Evolutionary conservation across 2,888 invertebrate species (phyloP), one percentile per base, ranked within the genome.

Genomic region (Pollenia amentaria): DNA sequence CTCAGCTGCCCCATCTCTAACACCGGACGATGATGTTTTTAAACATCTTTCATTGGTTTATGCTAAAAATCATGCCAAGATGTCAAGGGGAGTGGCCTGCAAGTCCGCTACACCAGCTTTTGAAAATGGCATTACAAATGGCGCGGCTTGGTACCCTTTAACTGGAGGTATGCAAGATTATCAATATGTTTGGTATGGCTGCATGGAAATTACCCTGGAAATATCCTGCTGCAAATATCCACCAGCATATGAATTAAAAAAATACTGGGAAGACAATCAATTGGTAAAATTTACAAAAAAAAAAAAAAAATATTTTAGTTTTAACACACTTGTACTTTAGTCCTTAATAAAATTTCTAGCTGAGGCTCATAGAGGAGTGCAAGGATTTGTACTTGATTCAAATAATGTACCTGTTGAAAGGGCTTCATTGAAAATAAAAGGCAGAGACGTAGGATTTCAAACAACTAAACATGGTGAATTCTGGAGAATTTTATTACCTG

Each of bases 201-300:
- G 98, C 92, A 97, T 99, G 97, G 98, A 98, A 93, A 95, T 98
- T n/a, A 98, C 98, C 0, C 93, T 99, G 62, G 98, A 99, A 93
- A 95, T 99, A 79, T 97, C 98, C 0, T 99, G 99, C 93, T 99
- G 98, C 94, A 99, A 98, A 94, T 98, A 96, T 93, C 99, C 99
- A 3, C 96, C 96, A 0, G 96, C 96, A 0, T 95, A 95, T 84
- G 96, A 97, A 91, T 94, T 99, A 65, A 95, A 95, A 29, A 95
- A 96, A 89, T 97, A 97, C 92, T 99, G 98, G 98, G 95, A 96
- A 88, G 97, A 98, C 89, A 98, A 99, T 94, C 96, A 96, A 93
- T 95, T 96, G 94, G 97, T 97, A 92, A 93, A 94, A 76, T 67
- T 42, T 51, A 12, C 29, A 46, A 53, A 21, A 6, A 12, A n/a